Conservation (phyloP, 2,888 invertebrate genomes). For the Frankliniella fusca region DNA sequence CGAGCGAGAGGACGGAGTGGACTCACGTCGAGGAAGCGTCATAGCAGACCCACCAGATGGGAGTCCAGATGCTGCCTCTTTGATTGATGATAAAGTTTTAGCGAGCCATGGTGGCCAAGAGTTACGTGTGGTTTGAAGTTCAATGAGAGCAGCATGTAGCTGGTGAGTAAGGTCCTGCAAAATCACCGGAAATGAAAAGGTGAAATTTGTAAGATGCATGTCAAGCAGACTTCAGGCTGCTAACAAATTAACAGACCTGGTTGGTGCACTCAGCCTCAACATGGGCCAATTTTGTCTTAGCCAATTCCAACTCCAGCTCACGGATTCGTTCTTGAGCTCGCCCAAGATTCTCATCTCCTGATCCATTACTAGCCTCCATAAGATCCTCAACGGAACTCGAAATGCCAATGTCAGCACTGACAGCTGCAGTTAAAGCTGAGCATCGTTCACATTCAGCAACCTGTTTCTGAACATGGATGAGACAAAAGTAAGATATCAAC, state of each 20-base stretch:
- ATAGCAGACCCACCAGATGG: neutral
- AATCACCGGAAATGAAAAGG: neutral
- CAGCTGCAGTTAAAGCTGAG: slow-evolving; percentile 37
- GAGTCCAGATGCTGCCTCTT: slow-evolving; percentile 48
- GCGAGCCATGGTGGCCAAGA: slow-evolving; percentile 92
- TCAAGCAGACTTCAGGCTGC: neutral
- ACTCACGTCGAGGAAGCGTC: neutral
- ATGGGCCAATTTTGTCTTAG: slow-evolving; percentile 92
- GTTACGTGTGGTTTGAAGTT: slow-evolving; percentile 63
- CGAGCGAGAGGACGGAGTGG: neutral
- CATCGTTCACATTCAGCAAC: slow-evolving; percentile 56
- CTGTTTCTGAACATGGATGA: slow-evolving; percentile 48
- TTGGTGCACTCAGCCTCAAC: slow-evolving; percentile 96
- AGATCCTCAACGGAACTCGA: neutral
- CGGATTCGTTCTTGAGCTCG: slow-evolving; percentile 66
- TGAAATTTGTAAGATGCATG: neutral
- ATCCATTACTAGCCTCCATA: neutral
- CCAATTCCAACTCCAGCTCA: slow-evolving; percentile 90
- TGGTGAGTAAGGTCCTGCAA: slow-evolving; percentile 82
- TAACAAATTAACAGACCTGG: slow-evolving; percentile 57
- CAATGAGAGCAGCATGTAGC: slow-evolving; percentile 73
- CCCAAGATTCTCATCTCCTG: neutral
- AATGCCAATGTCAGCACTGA: neutral
- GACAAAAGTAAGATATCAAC: slow-evolving; percentile 25
- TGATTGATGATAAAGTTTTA: slow-evolving; percentile 71